Base-by-base conservation (phyloP, 1,140 invertebrate species). In the Metaphire vulgaris region DNA sequence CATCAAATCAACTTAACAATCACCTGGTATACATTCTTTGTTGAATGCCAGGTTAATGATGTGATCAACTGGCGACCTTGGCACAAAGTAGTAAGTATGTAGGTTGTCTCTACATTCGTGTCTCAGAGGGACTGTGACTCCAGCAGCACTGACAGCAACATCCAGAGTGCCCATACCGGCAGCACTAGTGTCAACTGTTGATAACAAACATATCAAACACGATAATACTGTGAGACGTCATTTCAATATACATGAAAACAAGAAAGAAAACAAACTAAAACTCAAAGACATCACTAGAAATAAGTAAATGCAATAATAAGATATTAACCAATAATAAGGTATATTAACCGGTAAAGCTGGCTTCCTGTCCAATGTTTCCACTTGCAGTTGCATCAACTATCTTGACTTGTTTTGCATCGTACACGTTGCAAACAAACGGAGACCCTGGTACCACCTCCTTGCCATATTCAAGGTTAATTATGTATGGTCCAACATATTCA, bases 381-480 rank as follows among this genome's bases (percentile, higher is more conserved):
- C 74, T 76, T 34, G 94, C 91, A 28, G 91, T 90, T 70, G 93
- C 89, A 78, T 93, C 90, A 65, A 91, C 92, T 69, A 99, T 94
- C 80, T 92, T 92, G 79, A 99, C 98, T 74, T 94, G 93, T 76
- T 91, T 83, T 2, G 86, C 81, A 88, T 98, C 95, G 86, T 96
- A 98, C 2, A 93, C 93, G 88, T 97, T 97, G 66, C 94, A 92
- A 71, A 92, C 88, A 84, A 96, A 97, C 31, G 96, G 96, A 74
- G 94, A 96, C 26, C 93, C 94, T 85, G 93, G 90, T 16, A 96
- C 92, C 6, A 92, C 91, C 80, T 93, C 91, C 28, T 92, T 93
- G 85, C 95, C 96, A 84, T 97, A 96, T 83, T 95, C 93, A 64
- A 95, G 92, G 76, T 91, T 91, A 66, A 98, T 91, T 65, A 91